Base-by-base conservation (phyloP, 2,113 vertebrate genomes). In the Gallinago jamesoni region DNA sequence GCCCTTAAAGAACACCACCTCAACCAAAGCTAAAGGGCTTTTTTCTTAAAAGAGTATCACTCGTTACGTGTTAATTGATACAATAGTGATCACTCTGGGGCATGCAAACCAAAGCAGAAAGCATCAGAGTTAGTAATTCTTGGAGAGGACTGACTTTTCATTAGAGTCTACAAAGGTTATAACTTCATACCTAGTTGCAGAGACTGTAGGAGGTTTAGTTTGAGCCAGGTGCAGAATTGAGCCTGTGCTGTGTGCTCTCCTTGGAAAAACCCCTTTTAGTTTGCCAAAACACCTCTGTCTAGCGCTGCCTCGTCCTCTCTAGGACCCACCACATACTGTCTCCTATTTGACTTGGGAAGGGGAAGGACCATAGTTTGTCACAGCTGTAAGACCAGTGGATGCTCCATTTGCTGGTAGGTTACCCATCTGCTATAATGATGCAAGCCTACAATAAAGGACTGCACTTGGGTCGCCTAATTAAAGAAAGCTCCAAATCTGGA, bases 11-110 rank as follows among this genome's bases (percentile, higher is more conserved):
- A 72, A 72, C 41, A 69, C 18, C 20, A 68, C 48, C 22, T 28
- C 4, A 94, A 81, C 82, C 83, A 85, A 89, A 94, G 84, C 57
- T 57, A 90, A 93, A 93, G 73, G 31, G 68, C 52, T 74, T 91
- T 68, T 48, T 48, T 67, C 55, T 90, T 63, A 63, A 60, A 73
- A 33, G 27, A 62, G 17, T 60, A 57, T 68, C 75, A 50, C 57
- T 90, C 1, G 1, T 82, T 68, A 33, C 18, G 4, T 17, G 15
- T n/a, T 69, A 57, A 69, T 84, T 89, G 75, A 76, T 43, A 73
- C 23, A 50, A 7, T 1, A 76, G 77, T 4, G 28, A 69, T 66
- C 55, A 16, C 45, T 48, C 25, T 35, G 47, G 39, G 78, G 21
- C 66, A 45, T 16, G 53, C 74, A 91, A 66, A 91, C 22, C 39